These are phyloP conservation scores for Chiloscyllium punctatum DNA, from an alignment of 2,797 vertebrate species.

Conservation along the genomic window DNA sequence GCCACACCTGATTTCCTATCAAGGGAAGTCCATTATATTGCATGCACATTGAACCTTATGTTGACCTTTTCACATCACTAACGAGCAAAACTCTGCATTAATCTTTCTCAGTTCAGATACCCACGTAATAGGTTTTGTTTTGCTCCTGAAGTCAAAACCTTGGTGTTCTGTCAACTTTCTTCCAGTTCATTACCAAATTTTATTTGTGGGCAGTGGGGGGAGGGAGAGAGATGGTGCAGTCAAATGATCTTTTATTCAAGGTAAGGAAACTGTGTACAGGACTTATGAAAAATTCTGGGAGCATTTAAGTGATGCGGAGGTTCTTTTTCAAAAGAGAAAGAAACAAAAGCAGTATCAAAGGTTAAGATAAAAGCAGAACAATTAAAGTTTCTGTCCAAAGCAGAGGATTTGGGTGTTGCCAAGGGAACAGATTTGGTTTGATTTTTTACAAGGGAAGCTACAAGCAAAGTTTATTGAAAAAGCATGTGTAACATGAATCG, in stretches of 20 bases:
- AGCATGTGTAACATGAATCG: background rate
- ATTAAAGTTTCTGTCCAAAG: background rate
- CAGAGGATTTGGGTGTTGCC: background rate
- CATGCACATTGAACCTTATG: background rate
- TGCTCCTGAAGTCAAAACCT: background rate
- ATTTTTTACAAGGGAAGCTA: background rate
- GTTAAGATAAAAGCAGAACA: constrained; percentile 6
- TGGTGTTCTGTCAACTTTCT: background rate
- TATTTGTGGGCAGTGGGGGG: background rate
- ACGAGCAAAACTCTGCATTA: background rate
- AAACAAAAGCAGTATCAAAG: background rate
- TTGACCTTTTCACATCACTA: background rate
- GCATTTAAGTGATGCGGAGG: background rate
- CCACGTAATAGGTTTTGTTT: background rate
- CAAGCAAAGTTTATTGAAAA: background rate
- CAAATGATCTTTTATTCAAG: background rate
- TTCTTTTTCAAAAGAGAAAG: too few relatives aligned
- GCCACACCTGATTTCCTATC: background rate
- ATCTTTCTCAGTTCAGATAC: background rate
- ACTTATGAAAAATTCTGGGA: background rate
- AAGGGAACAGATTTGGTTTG: background rate
- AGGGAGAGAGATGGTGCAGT: background rate
- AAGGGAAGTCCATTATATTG: background rate
- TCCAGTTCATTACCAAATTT: background rate
- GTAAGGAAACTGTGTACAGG: background rate